Percentiles rank a stretch among this genome's conserved stretches.
Conservation (phyloP, 2,113 vertebrate species). For the Caretta caretta region DNA sequence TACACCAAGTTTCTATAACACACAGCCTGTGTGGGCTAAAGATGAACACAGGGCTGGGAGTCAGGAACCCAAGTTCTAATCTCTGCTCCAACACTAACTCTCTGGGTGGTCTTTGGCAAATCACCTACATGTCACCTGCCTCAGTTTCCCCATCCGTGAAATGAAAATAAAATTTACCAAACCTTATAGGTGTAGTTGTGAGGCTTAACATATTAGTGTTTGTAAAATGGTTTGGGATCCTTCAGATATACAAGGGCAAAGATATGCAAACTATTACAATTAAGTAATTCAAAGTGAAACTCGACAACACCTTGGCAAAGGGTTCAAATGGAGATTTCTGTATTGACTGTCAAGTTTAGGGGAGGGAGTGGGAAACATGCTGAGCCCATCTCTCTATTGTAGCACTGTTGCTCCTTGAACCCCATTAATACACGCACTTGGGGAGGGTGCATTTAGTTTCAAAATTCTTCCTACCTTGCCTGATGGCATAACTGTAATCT, state of each 20-base stretch:
- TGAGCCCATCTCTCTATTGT: background rate
- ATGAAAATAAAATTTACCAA: too few relatives aligned
- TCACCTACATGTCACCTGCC: too few relatives aligned
- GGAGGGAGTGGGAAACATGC: background rate
- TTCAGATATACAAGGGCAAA: too few relatives aligned
- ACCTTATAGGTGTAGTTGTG: too few relatives aligned
- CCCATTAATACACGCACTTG: fast-evolving
- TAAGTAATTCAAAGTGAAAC: background rate
- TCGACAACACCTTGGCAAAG: background rate
- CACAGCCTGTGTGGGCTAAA: too few relatives aligned
- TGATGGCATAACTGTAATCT: background rate
- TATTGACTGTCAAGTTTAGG: background rate
- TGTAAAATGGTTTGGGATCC: background rate
- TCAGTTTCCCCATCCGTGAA: too few relatives aligned
- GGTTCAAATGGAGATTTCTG: background rate
- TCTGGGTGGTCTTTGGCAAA: too few relatives aligned
- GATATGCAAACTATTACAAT: background rate
- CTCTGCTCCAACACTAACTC: too few relatives aligned
- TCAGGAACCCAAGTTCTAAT: too few relatives aligned
- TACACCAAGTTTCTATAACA: too few relatives aligned
- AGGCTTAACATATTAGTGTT: background rate
- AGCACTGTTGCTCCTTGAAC: background rate
- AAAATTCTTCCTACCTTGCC: background rate
- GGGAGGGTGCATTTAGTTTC: background rate
- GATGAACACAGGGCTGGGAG: too few relatives aligned